These are phyloP conservation scores for Athetis lepigone DNA, from an alignment of 2,888 invertebrate species.

Conservation along the genomic window DNA sequence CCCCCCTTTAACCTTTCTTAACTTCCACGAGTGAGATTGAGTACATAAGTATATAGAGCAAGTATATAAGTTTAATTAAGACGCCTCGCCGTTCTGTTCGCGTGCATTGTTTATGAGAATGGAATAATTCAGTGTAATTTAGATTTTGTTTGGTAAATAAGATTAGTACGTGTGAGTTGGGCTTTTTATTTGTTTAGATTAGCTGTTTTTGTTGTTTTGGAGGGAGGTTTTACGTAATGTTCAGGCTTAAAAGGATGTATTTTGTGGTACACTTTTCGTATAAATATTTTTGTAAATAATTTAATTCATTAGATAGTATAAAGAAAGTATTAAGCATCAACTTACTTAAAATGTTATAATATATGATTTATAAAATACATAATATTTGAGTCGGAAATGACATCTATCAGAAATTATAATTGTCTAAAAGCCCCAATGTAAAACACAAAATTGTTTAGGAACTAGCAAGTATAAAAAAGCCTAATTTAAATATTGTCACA, in stretches of 20 bases:
- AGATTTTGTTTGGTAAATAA: slow-evolving; percentile 68
- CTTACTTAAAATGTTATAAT: too few species aligned
- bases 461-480: background rate
- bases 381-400: too few species aligned
- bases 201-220: background rate
- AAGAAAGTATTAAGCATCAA: too few species aligned
- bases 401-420: too few species aligned
- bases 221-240: background rate
- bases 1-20: slow-evolving; percentile 86
- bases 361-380: too few species aligned
- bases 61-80: slow-evolving; percentile 81
- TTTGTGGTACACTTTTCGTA: too few species aligned
- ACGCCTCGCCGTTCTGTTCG: slow-evolving; percentile 82
- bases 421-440: too few species aligned
- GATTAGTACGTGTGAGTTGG: slow-evolving; percentile 25
- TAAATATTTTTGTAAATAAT: too few species aligned
- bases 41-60: slow-evolving; percentile 88
- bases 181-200: slow-evolving; percentile 12
- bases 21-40: slow-evolving; percentile 88
- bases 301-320: too few species aligned
- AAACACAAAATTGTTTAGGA: too few species aligned
- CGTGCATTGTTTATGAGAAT: slow-evolving; percentile 86
- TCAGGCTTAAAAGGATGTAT: too few species aligned
- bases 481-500: slow-evolving; percentile 68
- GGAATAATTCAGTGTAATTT: slow-evolving; percentile 79